Evolutionary conservation across 1,140 invertebrate species (phyloP).

Genomic region (Aricia agestis): DNA sequence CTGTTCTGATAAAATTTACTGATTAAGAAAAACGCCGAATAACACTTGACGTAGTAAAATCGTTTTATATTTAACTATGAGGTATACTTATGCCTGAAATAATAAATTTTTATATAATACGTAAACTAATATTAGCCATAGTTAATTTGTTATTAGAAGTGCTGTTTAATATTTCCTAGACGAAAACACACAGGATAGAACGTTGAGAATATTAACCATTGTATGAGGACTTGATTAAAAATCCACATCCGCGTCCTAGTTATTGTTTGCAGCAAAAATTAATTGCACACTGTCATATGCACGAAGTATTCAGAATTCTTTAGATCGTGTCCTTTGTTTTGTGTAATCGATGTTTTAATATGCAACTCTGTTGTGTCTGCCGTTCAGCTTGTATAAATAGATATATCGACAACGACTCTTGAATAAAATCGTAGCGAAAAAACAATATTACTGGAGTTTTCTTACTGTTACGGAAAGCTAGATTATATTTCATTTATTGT

Average conservation of each 20-base stretch:
- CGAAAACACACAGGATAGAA: background rate
- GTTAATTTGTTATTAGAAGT: background rate
- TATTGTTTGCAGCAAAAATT: background rate
- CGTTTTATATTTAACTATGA: too few species aligned
- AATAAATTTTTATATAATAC: background rate
- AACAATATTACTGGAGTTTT: too few species aligned
- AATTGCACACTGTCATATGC: conserved; percentile 24
- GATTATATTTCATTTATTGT: too few species aligned
- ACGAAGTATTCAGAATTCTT: conserved; percentile 41
- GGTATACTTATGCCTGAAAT: too few species aligned
- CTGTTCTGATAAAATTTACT: too few species aligned
- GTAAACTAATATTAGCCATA: background rate
- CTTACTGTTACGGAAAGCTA: too few species aligned
- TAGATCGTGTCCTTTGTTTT: conserved; percentile 36
- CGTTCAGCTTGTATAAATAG: conserved; percentile 17
- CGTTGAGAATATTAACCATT: conserved; percentile 1
- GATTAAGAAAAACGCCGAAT: too few species aligned
- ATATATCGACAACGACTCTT: too few species aligned
- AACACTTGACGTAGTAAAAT: too few species aligned
- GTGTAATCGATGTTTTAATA: conserved; percentile 47
- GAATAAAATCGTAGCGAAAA: too few species aligned
- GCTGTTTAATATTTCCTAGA: background rate
- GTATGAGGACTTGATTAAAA: background rate
- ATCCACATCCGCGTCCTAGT: background rate
- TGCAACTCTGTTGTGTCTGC: conserved; percentile 38